Evolutionary conservation across 2,888 invertebrate species (phyloP), one percentile per base, ranked within the genome.

Genomic region (Cephus sareptanus): DNA sequence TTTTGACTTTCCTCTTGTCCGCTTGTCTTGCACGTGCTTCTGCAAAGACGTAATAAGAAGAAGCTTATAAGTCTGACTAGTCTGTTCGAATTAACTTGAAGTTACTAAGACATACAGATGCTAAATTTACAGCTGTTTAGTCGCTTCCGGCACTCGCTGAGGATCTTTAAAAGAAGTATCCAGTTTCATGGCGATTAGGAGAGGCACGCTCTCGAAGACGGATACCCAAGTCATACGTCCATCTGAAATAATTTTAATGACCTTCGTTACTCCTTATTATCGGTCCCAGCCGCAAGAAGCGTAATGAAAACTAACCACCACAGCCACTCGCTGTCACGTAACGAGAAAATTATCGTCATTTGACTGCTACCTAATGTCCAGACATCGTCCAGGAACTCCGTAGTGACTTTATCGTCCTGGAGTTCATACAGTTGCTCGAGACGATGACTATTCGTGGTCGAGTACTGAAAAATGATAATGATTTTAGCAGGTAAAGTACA

Each of bases 271-370:
- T 34, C 12, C 71, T 71, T 31, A 31, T 31, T 71, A 71, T 34
- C 71, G 23, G 33, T 71, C 1, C 3, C 23, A 31, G 31, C 11
- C 31, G 31, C 71, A 34, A 71, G 33, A 34, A 71, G 3, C 71
- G 6, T 71, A 71, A 71, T 71, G 71, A 71, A 71, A 71, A 71
- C 71, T 71, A 34, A 71, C 33, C 71, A 11, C 35, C 40, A 34
- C 37, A 77, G 75, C 80, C 80, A 76, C 81, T 84, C 79, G 82
- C 78, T 79, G 87, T 83, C 83, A 80, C 76, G 83, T 83, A 85
- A 82, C 81, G 82, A 81, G 82, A 84, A 85, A 87, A 84, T 86
- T 83, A 86, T 87, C 82, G 80, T 81, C 78, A 77, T 74, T 78
- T 79, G 85, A 87, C 87, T 83, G 84, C 83, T 81, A 79, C 83